Evolutionary conservation across 2,113 vertebrate genomes (phyloP), one percentile per base, ranked within the genome.

Genomic region (Patagioenas fasciata): DNA sequence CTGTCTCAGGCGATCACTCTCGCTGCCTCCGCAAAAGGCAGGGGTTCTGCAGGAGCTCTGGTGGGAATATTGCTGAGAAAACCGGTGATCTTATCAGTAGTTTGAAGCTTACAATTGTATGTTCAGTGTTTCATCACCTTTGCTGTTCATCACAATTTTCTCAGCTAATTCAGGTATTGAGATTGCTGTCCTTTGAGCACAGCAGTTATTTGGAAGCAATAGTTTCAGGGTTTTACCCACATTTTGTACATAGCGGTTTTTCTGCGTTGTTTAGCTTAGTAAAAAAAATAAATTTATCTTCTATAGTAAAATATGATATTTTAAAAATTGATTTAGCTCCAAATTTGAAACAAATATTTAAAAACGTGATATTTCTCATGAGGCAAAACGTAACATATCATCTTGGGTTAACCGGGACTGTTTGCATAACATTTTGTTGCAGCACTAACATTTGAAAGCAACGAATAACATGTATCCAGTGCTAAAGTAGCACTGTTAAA

Each of bases 391-490:
- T 78, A 48, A 7, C 16, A 8, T 44, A 18, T 3, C 32, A 17
- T 29, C 81, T 74, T 15, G 23, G 10, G 31, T 84, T 60, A 67
- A 26, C 26, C 9, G 3, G 1, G 5, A 1, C 20, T 57, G 21
- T 77, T 86, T 62, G 34, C 32, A 12, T 60, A n/a, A 74, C 0
- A 0, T 67, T 64, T 60, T 92, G 6, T 69, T 61, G 31, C 38
- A 87, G 9, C 58, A 10, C 11, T n/a, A 79, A 24, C 56, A 18
- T 57, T 74, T 78, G 25, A 67, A 84, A 78, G 31, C 50, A 34
- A 71, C 54, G 29, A 58, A 54, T 32, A 67, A 34, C 0, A 0
- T 29, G 4, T 20, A 60, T 29, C 44, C 61, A 47, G 0, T 67
- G 53, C 61, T 79, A 7, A 56, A 84, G 42, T 6, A 84, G 19